Evolutionary conservation across 2,888 invertebrate species (phyloP).

Genomic region (Eilema depressum): DNA sequence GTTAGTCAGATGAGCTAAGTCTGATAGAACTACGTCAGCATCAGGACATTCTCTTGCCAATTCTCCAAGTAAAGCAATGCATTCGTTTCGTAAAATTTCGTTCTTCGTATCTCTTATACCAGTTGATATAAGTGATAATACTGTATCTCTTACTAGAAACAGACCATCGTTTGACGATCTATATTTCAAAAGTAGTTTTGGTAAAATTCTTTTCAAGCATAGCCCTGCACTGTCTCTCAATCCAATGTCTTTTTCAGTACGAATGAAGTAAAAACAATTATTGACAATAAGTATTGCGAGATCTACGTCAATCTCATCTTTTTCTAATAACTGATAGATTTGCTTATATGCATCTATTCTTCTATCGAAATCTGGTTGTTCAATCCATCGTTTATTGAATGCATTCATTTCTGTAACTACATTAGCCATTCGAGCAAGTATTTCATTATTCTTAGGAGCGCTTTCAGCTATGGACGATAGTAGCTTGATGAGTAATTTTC

Average conservation of each 20-base stretch:
- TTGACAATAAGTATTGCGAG: conserved; percentile 91
- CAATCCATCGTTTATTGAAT: conserved; percentile 95
- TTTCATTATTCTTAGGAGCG: conserved; percentile 68
- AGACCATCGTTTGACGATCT: conserved; percentile 87
- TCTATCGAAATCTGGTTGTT: conserved; percentile 96
- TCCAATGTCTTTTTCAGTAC: conserved; percentile 93
- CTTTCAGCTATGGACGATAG: conserved; percentile 87
- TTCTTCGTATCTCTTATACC: conserved; percentile 91
- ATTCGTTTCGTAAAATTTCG: conserved; percentile 92
- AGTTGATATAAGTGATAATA: conserved; percentile 90
- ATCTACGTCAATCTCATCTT: conserved; percentile 87
- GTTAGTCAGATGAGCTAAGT: conserved; percentile 90
- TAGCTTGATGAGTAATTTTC: conserved; percentile 90
- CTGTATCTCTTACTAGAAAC: conserved; percentile 90
- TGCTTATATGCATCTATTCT: conserved; percentile 92
- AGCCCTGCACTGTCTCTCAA: conserved; percentile 92
- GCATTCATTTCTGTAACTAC: conserved; percentile 92
- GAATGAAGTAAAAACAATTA: conserved; percentile 93
- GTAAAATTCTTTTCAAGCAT: conserved; percentile 90
- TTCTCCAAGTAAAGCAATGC: conserved; percentile 92
- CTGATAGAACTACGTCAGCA: conserved; percentile 90
- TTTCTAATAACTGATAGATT: conserved; percentile 86
- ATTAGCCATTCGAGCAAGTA: conserved; percentile 83
- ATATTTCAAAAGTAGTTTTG: conserved; percentile 87
- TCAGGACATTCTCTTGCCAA: conserved; percentile 91